Conservation (phyloP, 2,888 invertebrate genomes). For the Trichacis sp. region DNA sequence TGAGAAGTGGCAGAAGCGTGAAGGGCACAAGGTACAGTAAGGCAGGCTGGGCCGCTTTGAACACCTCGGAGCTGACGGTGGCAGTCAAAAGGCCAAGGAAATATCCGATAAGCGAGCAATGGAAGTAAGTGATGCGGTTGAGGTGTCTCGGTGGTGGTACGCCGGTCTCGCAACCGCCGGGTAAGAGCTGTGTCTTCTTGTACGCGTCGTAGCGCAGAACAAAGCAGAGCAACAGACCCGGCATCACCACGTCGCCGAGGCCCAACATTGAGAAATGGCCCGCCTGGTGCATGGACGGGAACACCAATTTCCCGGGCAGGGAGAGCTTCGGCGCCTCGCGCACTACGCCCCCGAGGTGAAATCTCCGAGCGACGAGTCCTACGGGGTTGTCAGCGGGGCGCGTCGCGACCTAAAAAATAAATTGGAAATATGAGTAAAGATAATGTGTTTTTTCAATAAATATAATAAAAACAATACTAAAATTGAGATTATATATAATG, state of each 20-base stretch:
- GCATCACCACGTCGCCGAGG: conserved; percentile 92
- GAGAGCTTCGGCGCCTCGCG: conserved; percentile 95
- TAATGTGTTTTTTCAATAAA: too few species aligned
- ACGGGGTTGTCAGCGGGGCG: conserved; percentile 93
- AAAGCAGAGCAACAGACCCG: conserved; percentile 93
- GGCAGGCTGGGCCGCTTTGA: conserved; percentile 98
- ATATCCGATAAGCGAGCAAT: conserved; percentile 97
- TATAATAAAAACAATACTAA: too few species aligned
- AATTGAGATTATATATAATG: too few species aligned
- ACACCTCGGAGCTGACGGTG: conserved; percentile 96
- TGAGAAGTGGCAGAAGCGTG: conserved; percentile 93
- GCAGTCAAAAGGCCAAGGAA: conserved; percentile 96
- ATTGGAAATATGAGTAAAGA: background rate
- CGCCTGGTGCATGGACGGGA: conserved; percentile 95
- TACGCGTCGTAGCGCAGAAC: conserved; percentile 97
- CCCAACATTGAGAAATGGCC: conserved; percentile 98
- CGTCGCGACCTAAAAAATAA: conserved; percentile 75
- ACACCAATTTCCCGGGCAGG: conserved; percentile 95
- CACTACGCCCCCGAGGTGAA: conserved; percentile 90
- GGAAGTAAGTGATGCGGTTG: conserved; percentile 89
- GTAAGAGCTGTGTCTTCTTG: conserved; percentile 87
- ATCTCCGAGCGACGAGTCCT: conserved; percentile 91
- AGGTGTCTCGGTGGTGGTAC: conserved; percentile 72
- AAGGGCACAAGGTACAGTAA: conserved; percentile 97
- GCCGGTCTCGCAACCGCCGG: conserved; percentile 73